A percentile compares a stretch with the other conserved stretches of the same genome.
Evolutionary conservation across 2,797 vertebrate species (phyloP).

Genomic region (Syndactyla subalaris): DNA sequence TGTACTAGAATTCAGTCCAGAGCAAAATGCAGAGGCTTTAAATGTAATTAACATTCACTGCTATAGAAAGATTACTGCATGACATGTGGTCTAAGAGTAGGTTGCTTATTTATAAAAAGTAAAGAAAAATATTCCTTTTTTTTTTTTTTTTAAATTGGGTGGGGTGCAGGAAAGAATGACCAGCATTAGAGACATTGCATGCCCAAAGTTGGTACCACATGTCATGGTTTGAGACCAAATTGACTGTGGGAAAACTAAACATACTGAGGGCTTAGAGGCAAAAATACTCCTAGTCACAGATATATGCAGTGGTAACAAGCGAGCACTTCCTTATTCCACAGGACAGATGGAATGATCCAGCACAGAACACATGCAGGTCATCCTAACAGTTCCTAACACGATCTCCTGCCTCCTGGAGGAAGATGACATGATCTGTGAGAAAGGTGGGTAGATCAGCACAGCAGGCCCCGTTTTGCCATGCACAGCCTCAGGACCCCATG

Average conservation of each 20-base stretch:
- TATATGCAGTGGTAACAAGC: background rate
- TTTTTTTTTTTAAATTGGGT: background rate
- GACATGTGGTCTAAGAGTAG: background rate
- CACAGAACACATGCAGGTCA: background rate
- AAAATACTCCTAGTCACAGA: background rate
- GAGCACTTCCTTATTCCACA: background rate
- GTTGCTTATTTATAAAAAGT: background rate
- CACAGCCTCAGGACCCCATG: background rate
- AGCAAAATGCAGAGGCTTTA: background rate
- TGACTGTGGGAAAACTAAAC: background rate
- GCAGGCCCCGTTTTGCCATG: background rate
- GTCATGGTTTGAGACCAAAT: background rate
- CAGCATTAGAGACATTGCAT: background rate
- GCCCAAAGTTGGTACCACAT: background rate
- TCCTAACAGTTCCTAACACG: background rate
- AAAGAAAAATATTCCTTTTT: background rate
- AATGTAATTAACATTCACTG: background rate
- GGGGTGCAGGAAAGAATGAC: background rate
- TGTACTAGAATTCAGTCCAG: background rate
- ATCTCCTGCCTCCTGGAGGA: background rate
- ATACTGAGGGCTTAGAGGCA: background rate
- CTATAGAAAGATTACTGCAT: background rate
- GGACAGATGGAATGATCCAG: background rate
- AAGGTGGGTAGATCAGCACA: background rate
- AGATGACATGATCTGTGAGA: fast-evolving